These are phyloP conservation scores for Arothron firmamentum DNA, from an alignment of 2,113 vertebrate species.

Conservation along the genomic window DNA sequence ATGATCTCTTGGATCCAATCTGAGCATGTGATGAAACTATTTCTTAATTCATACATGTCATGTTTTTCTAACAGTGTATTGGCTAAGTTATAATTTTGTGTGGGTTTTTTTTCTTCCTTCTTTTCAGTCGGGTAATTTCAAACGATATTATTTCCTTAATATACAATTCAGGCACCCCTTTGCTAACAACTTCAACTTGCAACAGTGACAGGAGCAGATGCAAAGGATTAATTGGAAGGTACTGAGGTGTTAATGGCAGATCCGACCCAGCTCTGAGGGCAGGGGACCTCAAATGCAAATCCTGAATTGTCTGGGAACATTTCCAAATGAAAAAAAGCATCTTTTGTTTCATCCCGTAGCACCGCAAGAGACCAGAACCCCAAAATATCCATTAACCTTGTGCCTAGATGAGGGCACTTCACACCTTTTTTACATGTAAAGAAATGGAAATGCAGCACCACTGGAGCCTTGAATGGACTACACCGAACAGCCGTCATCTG, in stretches of 20 bases:
- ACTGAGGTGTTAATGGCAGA: slow-evolving; percentile 38
- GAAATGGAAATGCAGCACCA: slow-evolving; percentile 60
- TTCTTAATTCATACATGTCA: background rate
- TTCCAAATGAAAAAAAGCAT: slow-evolving; percentile 65
- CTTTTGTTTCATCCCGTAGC: slow-evolving; percentile 45
- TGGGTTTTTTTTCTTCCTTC: too few relatives aligned
- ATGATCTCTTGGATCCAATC: too few relatives aligned
- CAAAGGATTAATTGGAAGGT: slow-evolving; percentile 26
- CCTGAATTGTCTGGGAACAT: slow-evolving; percentile 38
- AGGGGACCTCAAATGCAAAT: slow-evolving; percentile 56
- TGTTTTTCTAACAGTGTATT: background rate
- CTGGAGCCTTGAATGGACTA: slow-evolving; percentile 21
- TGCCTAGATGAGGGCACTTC: slow-evolving; percentile 46
- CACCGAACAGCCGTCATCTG: slow-evolving; percentile 30
- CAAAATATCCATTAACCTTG: slow-evolving; percentile 48
- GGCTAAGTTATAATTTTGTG: too few relatives aligned
- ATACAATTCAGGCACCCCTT: too few relatives aligned
- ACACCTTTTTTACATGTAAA: slow-evolving; percentile 63
- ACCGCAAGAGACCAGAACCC: slow-evolving; percentile 29
- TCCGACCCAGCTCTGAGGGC: slow-evolving; percentile 13
- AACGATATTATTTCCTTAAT: too few relatives aligned
- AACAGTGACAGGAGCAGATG: slow-evolving; percentile 12
- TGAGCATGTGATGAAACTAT: too few relatives aligned
- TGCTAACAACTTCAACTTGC: background rate
- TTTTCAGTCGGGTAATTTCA: too few relatives aligned